phyloP scores from a whole-genome alignment of 2,113 vertebrate species.

The Camelus bactrianus region DNA sequence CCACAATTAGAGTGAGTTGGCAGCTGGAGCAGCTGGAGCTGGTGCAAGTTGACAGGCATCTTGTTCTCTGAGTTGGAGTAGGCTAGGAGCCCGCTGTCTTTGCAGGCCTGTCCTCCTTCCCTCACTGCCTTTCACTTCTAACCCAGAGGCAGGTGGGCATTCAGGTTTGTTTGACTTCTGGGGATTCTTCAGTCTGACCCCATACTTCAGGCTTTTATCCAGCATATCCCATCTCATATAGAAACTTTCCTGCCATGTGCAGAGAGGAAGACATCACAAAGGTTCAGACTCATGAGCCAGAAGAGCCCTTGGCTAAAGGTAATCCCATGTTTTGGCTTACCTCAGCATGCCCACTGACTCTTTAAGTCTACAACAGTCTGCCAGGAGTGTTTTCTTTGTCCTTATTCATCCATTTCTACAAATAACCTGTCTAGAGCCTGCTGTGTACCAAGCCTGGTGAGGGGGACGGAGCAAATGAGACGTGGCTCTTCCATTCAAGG shows the following conservation, averaged over 20 bases:
- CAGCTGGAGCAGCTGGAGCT: neutral
- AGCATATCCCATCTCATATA: neutral
- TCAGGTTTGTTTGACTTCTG: conserved; percentile 2
- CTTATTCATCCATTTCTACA: neutral
- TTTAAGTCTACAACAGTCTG: neutral
- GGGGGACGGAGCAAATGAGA: neutral
- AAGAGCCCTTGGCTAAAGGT: neutral
- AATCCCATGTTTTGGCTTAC: neutral
- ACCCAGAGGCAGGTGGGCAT: neutral
- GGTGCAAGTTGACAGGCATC: neutral
- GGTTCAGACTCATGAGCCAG: neutral
- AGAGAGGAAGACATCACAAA: neutral
- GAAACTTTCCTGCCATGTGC: neutral
- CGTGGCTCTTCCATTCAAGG: conserved; percentile 11
- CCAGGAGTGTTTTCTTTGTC: conserved; percentile 43
- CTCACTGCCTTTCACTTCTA: neutral
- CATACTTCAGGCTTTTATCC: neutral
- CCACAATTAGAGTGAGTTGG: neutral
- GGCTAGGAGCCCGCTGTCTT: neutral
- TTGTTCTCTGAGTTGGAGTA: neutral
- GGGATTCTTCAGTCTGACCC: neutral
- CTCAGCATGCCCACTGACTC: neutral
- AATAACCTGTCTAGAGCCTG: neutral
- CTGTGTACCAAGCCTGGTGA: neutral
- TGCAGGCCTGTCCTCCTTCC: neutral